Evolutionary conservation across 2,888 invertebrate genomes (phyloP), one percentile per base, ranked within the genome.

Genomic region (Hipparchia semele): DNA sequence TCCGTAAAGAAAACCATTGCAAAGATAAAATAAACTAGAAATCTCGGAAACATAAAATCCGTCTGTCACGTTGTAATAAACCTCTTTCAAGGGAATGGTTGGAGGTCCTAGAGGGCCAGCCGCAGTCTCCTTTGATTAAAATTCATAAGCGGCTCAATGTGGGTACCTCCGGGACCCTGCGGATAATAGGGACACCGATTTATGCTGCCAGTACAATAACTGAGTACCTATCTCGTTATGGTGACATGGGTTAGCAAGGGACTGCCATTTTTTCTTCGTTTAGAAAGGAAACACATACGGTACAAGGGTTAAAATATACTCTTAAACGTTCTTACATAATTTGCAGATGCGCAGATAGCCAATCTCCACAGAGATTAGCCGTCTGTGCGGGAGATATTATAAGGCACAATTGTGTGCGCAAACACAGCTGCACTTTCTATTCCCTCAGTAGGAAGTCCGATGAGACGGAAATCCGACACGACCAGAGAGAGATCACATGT

Each of bases 131-230:
- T 68, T 70, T 73, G 72, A 70, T 72, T 66, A 72, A 71, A 73
- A 76, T 75, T 76, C 75, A 72, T 64, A 70, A 75, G 70, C 23
- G 65, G 49, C 73, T 73, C 70, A 68, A 39, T 62, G 68, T 39
- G 39, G 39, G 39, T 66, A n/a, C 70, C 58, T 59, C 13, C 7
- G 58, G 49, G 64, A 13, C 51, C 13, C n/a, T 58, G 39, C 5
- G 45, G 56, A 46, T 68, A 49, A 39, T 39, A 39, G 2, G 39
- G 58, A 23, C 13, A 49, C 46, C 23, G 58, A 58, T 67, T 67
- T 67, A 54, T 46, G 13, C 9, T 67, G 39, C 54, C 4, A 9
- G 6, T 56, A 13, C 2, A 13, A 23, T 58, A 58, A 7, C 56
- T 58, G 1, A 6, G 7, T 39, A 39, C 5, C 39, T 49, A 49